Base-by-base conservation (phyloP, 2,888 invertebrate genomes). In the Epistrophe eligans region DNA sequence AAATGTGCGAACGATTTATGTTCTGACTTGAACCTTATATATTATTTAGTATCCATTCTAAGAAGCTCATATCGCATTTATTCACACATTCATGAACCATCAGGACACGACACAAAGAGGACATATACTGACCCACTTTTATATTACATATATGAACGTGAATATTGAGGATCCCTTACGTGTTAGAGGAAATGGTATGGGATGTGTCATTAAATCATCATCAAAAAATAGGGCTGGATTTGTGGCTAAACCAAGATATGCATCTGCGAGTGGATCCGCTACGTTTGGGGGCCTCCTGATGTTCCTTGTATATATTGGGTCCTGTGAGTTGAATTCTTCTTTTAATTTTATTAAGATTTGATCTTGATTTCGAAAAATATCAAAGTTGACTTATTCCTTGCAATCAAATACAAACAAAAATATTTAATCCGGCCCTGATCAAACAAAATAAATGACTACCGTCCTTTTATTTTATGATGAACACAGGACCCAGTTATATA, bases 401-500 rank as follows among this genome's bases (percentile, higher is more conserved):
- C 2, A 32, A 32, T 32, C 5, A 32, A 32, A 32, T 6, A 32
- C 2, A 28, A 28, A 28, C 2, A 32, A 32, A 35, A 35, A 8
- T 35, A 35, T 1, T 7, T 13, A 66, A 7, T 32, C 15, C 50
- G 4, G 8, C 43, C 57, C 57, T 45, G 28, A 73, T 84, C 72
- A 62, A 0, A 57, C 67, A 13, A 17, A 40, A 19, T 15, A 84
- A 84, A 84, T 84, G 45, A 38, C 76, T 84, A n/a, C 58, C 7
- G 60, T 40, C 58, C 38, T 38, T 71, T 76, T 84, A 76, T 79
- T 79, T 76, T 79, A 76, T 84, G 84, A 84, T 76, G 74, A 60
- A 64, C 48, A 74, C 64, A 79, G 15, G 32, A 58, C n/a, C 38
- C 52, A 60, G 17, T 40, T 43, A 24, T 24, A 24, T 24, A 57